Conservation (phyloP, 92 coral and sea anemone species). For the Phenganax subtilis region DNA sequence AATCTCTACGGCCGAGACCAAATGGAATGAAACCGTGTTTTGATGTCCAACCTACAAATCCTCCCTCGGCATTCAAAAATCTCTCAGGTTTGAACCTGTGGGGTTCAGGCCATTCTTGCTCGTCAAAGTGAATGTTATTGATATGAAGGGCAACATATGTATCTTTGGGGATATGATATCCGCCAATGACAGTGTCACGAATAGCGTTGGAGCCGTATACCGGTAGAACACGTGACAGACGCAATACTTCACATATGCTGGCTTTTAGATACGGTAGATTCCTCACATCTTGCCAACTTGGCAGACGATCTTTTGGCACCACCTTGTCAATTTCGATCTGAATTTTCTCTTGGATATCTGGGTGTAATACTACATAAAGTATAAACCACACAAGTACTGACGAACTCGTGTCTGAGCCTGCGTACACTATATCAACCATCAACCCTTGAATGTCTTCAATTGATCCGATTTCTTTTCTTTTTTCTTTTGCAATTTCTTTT, state of each 20-base stretch:
- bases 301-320: conserved; percentile 45
- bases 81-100: conserved; percentile 48
- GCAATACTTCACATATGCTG: conserved; percentile 49
- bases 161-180: conserved; percentile 54
- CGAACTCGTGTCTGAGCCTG: conserved; percentile 57
- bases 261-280: conserved; percentile 37
- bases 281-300: conserved; percentile 36
- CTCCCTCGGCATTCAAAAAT: conserved; percentile 50
- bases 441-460: conserved; percentile 26
- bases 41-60: conserved; percentile 32
- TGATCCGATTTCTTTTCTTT: conserved; percentile 12
- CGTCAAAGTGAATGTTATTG: conserved; percentile 57
- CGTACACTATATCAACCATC: conserved; percentile 36
- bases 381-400: conserved; percentile 49
- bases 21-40: conserved; percentile 44
- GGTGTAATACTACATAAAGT: conserved; percentile 42
- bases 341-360: conserved; percentile 45
- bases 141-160: conserved; percentile 48
- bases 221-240: conserved; percentile 47
- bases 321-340: conserved; percentile 53
- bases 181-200: conserved; percentile 46
- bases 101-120: conserved; percentile 52
- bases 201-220: conserved; percentile 15
- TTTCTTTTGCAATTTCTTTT: conserved; percentile 21
- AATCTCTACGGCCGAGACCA: conserved; percentile 49